These are phyloP conservation scores for Netelia inedita DNA, from an alignment of 2,888 invertebrate genomes.

Conservation along the genomic window DNA sequence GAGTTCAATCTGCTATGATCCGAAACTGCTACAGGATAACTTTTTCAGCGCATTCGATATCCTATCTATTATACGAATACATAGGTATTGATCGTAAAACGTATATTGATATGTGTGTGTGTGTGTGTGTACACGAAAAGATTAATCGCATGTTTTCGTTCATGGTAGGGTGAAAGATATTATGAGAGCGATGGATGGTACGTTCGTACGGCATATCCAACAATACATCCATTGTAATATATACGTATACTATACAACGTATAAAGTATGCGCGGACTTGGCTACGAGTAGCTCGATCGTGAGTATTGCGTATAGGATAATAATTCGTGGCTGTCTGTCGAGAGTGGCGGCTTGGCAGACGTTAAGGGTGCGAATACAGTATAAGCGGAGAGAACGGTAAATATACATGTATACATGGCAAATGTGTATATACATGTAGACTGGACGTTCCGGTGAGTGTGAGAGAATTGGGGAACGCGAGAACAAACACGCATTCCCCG, in stretches of 20 bases:
- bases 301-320: conserved; percentile 53
- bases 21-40: neutral
- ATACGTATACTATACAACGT: neutral
- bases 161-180: conserved; percentile 21
- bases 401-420: neutral
- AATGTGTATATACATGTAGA: neutral
- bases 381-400: neutral
- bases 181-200: conserved; percentile 34
- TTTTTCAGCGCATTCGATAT: neutral
- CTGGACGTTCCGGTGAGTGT: too few species aligned
- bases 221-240: neutral
- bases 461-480: neutral
- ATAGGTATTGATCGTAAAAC: neutral
- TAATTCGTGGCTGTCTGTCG: conserved; percentile 53
- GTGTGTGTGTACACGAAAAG: neutral
- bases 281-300: conserved; percentile 32
- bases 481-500: neutral
- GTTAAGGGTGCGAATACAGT: conserved; percentile 43
- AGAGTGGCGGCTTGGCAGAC: conserved; percentile 26
- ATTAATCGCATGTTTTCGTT: conserved; percentile 34
- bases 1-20: neutral
- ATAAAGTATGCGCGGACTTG: conserved; percentile 16
- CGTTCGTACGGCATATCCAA: conserved; percentile 6
- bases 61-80: neutral
- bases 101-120: neutral